A percentile compares a stretch with the other conserved stretches of the same genome.
phyloP scores from a whole-genome alignment of 2,113 vertebrate species.

The Sciurus niger region DNA sequence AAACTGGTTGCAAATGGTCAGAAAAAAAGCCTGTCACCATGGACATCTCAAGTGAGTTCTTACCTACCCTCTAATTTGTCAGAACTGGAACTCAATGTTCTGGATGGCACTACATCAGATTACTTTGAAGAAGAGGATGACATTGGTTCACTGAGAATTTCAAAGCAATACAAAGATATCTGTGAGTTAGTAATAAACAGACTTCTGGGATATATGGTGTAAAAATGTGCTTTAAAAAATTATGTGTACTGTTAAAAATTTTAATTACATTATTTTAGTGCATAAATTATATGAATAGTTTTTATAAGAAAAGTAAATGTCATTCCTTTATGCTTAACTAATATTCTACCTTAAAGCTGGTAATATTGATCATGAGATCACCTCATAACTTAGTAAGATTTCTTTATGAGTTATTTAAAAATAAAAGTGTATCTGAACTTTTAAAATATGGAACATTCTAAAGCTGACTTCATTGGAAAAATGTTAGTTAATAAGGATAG shows the following conservation, averaged over 20 bases:
- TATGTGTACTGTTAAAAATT: conserved; percentile 9
- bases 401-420: conserved; percentile 41
- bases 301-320: no score
- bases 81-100: conserved; percentile 80
- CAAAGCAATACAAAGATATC: conserved; percentile 91
- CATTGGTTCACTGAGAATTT: conserved; percentile 87
- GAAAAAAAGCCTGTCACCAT: conserved; percentile 79
- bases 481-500: background rate
- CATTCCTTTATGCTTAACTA: conserved; percentile 61
- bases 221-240: conserved; percentile 68
- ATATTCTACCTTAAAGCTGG: conserved; percentile 13
- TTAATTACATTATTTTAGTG: conserved; percentile 35
- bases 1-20: conserved; percentile 69
- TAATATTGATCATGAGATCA: conserved; percentile 18
- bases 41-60: conserved; percentile 86
- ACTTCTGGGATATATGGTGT: conserved; percentile 96
- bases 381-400: conserved; percentile 30
- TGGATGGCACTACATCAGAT: conserved; percentile 81
- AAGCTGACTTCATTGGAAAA: conserved; percentile 7
- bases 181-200: conserved; percentile 91
- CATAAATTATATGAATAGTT: conserved; percentile 30
- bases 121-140: conserved; percentile 79
- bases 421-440: conserved; percentile 58
- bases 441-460: background rate
- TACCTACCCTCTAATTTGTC: conserved; percentile 80